phyloP scores from a whole-genome alignment of 2,113 vertebrate species.

The Anoura caudifer region DNA sequence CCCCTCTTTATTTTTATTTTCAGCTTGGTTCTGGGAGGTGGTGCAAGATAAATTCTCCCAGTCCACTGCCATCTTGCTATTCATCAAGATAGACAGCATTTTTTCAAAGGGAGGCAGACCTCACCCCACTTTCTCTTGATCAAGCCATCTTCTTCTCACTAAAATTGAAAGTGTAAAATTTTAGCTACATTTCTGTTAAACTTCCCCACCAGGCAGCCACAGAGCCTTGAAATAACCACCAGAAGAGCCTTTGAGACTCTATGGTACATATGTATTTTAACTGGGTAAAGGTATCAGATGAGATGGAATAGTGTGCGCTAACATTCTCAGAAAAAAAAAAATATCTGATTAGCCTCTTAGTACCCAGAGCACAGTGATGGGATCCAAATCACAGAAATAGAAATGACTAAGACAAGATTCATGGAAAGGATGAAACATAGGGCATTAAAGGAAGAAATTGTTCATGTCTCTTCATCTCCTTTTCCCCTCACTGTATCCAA shows the following conservation, averaged over 20 bases:
- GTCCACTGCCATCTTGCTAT: no score
- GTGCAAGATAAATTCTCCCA: no score
- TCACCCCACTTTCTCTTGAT: background rate
- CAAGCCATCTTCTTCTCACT: background rate
- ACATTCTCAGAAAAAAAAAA: background rate
- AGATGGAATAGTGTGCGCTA: background rate
- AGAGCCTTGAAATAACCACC: background rate
- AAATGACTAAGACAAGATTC: background rate
- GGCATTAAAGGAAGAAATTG: background rate
- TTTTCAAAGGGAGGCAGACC: background rate
- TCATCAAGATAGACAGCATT: no score
- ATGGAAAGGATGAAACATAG: background rate
- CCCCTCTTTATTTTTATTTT: no score
- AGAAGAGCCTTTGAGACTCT: background rate
- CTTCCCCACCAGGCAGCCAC: background rate
- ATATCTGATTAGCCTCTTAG: background rate
- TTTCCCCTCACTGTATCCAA: background rate
- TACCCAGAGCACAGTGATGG: background rate
- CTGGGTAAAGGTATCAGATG: background rate
- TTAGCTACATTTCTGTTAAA: background rate
- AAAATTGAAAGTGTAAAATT: background rate
- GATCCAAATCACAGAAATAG: background rate
- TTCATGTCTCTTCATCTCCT: background rate
- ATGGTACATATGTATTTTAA: background rate
- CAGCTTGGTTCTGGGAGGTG: no score